A percentile compares a stretch with the other conserved stretches of the same genome.
These are phyloP conservation scores for Spinibarbus caldwelli DNA, from an alignment of 2,797 vertebrate species.

Conservation along the genomic window DNA sequence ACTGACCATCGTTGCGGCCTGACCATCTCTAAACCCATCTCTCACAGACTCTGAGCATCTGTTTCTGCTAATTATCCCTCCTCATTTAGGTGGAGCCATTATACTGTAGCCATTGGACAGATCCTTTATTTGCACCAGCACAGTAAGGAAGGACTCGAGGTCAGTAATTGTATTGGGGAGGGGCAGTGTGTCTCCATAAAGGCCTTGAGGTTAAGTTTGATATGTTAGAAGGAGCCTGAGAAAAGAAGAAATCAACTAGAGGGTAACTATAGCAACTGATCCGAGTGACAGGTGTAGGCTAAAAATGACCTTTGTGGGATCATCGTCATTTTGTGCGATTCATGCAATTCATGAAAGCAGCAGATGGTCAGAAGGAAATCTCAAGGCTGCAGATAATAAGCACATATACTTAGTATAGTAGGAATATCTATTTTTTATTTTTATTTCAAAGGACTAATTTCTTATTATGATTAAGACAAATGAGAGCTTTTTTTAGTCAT, in stretches of 20 bases:
- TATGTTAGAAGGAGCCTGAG: neutral
- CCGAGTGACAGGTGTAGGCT: conserved; percentile 23
- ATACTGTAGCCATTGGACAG: neutral
- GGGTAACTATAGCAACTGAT: conserved; percentile 38
- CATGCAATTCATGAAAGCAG: neutral
- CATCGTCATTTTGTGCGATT: neutral
- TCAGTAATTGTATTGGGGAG: neutral
- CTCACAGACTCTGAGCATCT: neutral
- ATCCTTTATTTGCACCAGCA: conserved; percentile 2
- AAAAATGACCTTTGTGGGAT: conserved; percentile 8
- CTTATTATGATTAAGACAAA: neutral
- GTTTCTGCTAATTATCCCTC: conserved; percentile 19
- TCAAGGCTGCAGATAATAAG: neutral
- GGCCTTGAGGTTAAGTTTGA: conserved; percentile 1
- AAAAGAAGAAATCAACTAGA: conserved; percentile 36
- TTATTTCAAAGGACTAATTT: neutral
- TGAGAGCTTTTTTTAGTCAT: neutral
- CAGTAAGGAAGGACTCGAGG: neutral
- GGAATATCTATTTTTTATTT: neutral
- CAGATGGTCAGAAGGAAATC: conserved; percentile 3
- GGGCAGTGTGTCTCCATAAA: neutral
- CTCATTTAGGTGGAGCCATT: neutral
- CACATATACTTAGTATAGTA: neutral
- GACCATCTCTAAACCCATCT: conserved; percentile 7
- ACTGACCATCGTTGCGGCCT: neutral